Evolutionary conservation across 2,113 vertebrate genomes (phyloP).

Genomic region (Mungos mungo): DNA sequence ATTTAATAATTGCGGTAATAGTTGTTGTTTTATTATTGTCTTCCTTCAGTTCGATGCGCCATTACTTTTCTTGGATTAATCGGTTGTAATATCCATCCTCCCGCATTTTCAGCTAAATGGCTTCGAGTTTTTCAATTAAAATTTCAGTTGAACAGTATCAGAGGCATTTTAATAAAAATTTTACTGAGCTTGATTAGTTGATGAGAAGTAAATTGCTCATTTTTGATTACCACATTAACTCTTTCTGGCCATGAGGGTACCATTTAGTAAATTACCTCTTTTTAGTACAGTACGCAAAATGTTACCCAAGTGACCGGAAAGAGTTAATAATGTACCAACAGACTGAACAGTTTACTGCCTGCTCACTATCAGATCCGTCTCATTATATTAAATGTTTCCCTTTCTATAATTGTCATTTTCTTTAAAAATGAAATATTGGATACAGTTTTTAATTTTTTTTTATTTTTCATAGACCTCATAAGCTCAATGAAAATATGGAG

Average conservation of each 20-base stretch:
- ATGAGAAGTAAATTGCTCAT: conserved; percentile 75
- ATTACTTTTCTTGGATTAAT: conserved; percentile 69
- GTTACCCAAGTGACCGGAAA: conserved; percentile 73
- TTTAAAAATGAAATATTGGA: conserved; percentile 58
- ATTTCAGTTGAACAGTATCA: conserved; percentile 77
- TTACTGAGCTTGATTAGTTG: conserved; percentile 78
- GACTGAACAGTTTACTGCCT: conserved; percentile 37
- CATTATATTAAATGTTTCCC: conserved; percentile 67
- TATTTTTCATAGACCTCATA: conserved; percentile 41
- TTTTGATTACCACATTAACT: conserved; percentile 81
- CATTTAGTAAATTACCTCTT: conserved; percentile 77
- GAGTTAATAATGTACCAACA: conserved; percentile 73
- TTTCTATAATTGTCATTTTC: conserved; percentile 58
- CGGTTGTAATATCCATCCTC: conserved; percentile 55
- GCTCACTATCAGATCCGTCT: conserved; percentile 37
- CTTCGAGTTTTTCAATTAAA: conserved; percentile 78
- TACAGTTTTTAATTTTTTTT: conserved; percentile 30
- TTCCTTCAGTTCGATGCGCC: background rate
- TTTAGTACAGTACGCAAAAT: conserved; percentile 57
- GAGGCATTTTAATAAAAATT: conserved; percentile 79
- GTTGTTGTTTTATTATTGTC: background rate
- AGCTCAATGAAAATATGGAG: background rate
- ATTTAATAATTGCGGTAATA: background rate
- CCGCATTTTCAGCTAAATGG: conserved; percentile 69
- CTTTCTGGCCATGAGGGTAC: conserved; percentile 72